These are phyloP conservation scores for Motacilla tschutschensis DNA, from an alignment of 2,113 vertebrate genomes.

Conservation along the genomic window DNA sequence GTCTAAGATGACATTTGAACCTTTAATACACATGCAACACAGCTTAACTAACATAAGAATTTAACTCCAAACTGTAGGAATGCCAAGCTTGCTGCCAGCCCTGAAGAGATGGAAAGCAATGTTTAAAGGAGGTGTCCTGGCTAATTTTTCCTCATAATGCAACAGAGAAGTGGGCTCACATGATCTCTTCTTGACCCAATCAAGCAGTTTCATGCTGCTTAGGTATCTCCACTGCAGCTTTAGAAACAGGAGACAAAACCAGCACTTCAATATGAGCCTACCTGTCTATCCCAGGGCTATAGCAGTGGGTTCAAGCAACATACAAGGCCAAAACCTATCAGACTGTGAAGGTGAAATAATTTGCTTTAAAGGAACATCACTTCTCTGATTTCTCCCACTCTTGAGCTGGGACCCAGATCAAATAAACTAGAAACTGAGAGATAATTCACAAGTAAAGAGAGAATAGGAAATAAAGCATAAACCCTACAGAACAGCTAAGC, in stretches of 20 bases:
- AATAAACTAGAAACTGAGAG: slow-evolving; percentile 1
- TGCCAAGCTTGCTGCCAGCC: not conserved
- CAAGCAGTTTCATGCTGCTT: not conserved
- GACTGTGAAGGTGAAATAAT: not conserved
- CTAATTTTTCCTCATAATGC: not conserved
- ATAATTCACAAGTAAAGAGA: not conserved
- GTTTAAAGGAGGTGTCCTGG: not conserved
- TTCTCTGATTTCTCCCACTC: not conserved
- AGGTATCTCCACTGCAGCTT: not conserved
- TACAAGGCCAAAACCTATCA: not conserved
- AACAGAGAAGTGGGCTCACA: not conserved
- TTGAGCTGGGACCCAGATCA: not conserved
- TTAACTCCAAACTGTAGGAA: not conserved
- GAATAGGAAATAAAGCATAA: not conserved
- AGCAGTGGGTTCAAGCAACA: not conserved
- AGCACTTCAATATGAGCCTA: not conserved
- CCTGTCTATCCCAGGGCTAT: not conserved
- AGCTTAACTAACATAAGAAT: not conserved
- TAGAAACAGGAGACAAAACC: not conserved
- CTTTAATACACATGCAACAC: not conserved
- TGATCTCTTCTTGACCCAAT: not conserved
- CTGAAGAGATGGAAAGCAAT: not conserved
- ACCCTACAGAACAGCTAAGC: not conserved
- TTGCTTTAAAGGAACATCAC: not conserved
- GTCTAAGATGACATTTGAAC: not conserved